Conservation (phyloP, 2,113 vertebrate species). For the Ia io region DNA sequence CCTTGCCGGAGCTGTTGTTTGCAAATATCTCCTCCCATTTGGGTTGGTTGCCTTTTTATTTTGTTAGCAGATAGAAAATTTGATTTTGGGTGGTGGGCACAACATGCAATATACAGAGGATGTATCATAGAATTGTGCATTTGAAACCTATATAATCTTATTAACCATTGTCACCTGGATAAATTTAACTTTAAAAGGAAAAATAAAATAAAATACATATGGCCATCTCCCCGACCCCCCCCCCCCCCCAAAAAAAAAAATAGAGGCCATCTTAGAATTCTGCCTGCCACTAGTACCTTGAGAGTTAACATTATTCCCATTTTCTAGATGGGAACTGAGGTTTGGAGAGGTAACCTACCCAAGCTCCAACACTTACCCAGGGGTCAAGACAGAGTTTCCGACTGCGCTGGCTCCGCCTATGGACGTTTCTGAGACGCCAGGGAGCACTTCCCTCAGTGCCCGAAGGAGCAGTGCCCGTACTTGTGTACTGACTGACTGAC, state of each 20-base stretch:
- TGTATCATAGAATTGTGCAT: neutral
- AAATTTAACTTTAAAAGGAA: neutral
- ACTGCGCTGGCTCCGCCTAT: accelerated
- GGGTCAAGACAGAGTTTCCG: neutral
- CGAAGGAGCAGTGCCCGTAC: accelerated
- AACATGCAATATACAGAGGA: neutral
- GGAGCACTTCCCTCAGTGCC: neutral
- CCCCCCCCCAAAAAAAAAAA: no score
- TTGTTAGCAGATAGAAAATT: neutral
- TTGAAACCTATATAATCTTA: neutral
- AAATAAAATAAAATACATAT: neutral
- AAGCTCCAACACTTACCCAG: neutral
- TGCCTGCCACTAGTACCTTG: neutral
- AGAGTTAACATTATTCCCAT: neutral
- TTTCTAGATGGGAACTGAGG: neutral
- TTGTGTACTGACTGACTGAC: neutral
- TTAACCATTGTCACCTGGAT: neutral
- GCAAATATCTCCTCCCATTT: neutral
- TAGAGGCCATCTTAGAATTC: neutral
- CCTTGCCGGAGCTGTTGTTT: neutral
- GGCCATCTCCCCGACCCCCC: neutral
- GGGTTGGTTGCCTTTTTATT: neutral
- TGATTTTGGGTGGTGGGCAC: neutral
- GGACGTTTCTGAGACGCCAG: accelerated
- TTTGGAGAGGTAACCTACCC: neutral